phyloP scores from a whole-genome alignment of 2,888 invertebrate species.

The Phalera bucephala region DNA sequence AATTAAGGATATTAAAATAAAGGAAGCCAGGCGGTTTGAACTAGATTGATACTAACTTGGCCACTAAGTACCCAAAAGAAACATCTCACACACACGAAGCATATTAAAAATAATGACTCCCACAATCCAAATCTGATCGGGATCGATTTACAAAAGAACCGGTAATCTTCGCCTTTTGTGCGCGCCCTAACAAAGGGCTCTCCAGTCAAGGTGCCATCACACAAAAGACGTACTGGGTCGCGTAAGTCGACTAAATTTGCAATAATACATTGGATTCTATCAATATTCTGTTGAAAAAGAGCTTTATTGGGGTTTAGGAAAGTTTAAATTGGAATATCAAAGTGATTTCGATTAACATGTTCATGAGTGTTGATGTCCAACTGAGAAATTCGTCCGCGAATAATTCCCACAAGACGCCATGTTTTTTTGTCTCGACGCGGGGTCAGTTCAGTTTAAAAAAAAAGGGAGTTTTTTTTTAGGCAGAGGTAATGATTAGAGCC shows the following conservation, averaged over 20 bases:
- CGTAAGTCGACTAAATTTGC: conserved; percentile 53
- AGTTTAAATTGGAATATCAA: conserved; percentile 4
- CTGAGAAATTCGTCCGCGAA: conserved; percentile 34
- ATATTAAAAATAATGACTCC: conserved; percentile 43
- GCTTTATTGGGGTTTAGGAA: not conserved
- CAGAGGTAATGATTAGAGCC: too few relatives aligned
- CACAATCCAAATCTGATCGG: conserved; percentile 39
- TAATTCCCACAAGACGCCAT: conserved; percentile 38
- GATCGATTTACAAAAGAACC: conserved; percentile 60
- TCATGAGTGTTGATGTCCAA: conserved; percentile 20
- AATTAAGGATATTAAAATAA: too few relatives aligned
- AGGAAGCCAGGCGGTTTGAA: too few relatives aligned
- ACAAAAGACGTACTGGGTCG: conserved; percentile 44
- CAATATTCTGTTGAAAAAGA: not conserved
- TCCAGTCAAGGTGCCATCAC: conserved; percentile 56
- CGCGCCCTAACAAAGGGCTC: conserved; percentile 45
- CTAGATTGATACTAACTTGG: too few relatives aligned
- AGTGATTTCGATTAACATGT: conserved; percentile 1
- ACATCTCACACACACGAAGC: conserved; percentile 12
- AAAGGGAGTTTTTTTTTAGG: conserved; percentile 13
- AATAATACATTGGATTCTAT: conserved; percentile 10
- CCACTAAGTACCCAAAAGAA: not conserved
- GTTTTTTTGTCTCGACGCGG: conserved; percentile 20
- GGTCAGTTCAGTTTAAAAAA: conserved; percentile 29
- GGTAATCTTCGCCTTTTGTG: conserved; percentile 53